Evolutionary conservation across 2,797 vertebrate species (phyloP), one percentile per base, ranked within the genome.

Genomic region (Pseudotriccus pelzelni): DNA sequence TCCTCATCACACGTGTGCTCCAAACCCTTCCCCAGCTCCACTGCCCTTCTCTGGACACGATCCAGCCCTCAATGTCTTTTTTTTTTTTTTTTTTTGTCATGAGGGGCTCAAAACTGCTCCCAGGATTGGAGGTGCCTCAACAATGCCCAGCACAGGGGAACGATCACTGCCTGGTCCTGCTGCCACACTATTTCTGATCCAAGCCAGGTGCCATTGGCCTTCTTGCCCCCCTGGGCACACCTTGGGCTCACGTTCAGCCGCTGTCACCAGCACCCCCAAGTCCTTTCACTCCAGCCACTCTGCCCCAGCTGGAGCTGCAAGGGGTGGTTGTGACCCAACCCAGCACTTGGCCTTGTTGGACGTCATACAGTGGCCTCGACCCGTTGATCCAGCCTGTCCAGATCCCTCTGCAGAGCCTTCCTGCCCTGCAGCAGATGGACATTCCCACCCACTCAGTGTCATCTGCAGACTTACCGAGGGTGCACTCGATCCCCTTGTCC

Each of bases 401-500:
- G 30, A 27, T 23, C 43, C 37, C 32, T 44, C 41, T 52, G 63
- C 70, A 52, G 43, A 36, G 56, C 69, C 34, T 36, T 66, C 46
- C 73, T 34, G 5, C 16, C 30, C 25, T 41, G 22, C 59, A 53
- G 67, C n/a, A 67, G 16, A 15, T 37, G 46, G 27, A 14, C 15
- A 59, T 22, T 47, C 56, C 34, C 28, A 10, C 44, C 28, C 22
- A 6, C 27, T 21, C 4, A 5, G 10, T 32, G 49, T 10, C 7
- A 4, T 27, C 43, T 25, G 6, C 11, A 11, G 0, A 18, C 34
- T 9, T 28, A 7, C 69, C 15, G 44, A 58, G 39, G 47, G 43
- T 37, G 9, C 0, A 1, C 9, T 62, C 8, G 3, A 1, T 12
- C 22, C 34, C 4, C 2, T 20, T 17, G 34, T 39, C 21, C 28